Percentiles rank a stretch among this genome's conserved stretches.
Conservation (phyloP, 2,888 invertebrate genomes). For the Allygus modestus region DNA sequence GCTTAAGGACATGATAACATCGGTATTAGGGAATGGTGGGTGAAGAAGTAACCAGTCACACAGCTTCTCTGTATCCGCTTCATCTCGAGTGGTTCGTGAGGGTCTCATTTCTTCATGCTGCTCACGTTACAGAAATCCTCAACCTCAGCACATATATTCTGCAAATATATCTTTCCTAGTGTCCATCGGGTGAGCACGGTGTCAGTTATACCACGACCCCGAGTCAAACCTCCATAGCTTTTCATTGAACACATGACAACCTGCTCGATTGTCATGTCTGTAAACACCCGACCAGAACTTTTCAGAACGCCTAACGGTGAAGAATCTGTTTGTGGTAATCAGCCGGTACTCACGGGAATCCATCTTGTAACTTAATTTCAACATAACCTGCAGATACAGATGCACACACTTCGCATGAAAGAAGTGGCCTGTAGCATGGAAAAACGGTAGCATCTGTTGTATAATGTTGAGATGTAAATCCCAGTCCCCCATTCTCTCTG, state of each 20-base stretch:
- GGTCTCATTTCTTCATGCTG: slow-evolving; percentile 68
- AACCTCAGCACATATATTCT: slow-evolving; percentile 64
- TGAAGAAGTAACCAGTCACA: slow-evolving; percentile 68
- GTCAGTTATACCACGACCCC: slow-evolving; percentile 66
- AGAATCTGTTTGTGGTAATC: slow-evolving; percentile 46
- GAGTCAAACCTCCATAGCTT: slow-evolving; percentile 65
- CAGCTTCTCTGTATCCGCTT: slow-evolving; percentile 67
- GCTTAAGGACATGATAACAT: slow-evolving; percentile 63
- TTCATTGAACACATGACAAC: slow-evolving; percentile 71
- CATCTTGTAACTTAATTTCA: slow-evolving; percentile 69
- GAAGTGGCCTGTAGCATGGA: slow-evolving; percentile 72
- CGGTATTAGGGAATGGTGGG: slow-evolving; percentile 68
- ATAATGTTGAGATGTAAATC: slow-evolving; percentile 70
- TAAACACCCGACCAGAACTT: slow-evolving; percentile 65
- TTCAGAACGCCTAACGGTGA: slow-evolving; percentile 64
- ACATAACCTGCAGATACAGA: slow-evolving; percentile 73
- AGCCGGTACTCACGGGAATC: slow-evolving; percentile 65
- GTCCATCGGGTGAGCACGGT: slow-evolving; percentile 67
- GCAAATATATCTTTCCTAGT: slow-evolving; percentile 65
- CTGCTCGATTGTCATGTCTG: slow-evolving; percentile 71
- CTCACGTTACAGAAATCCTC: slow-evolving; percentile 67
- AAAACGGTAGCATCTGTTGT: slow-evolving; percentile 72
- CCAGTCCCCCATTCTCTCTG: slow-evolving; percentile 72
- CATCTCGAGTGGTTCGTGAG: slow-evolving; percentile 67
- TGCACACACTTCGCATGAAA: slow-evolving; percentile 72